Conservation (phyloP, 2,797 vertebrate genomes). For the Halcyon smyrnensis region DNA sequence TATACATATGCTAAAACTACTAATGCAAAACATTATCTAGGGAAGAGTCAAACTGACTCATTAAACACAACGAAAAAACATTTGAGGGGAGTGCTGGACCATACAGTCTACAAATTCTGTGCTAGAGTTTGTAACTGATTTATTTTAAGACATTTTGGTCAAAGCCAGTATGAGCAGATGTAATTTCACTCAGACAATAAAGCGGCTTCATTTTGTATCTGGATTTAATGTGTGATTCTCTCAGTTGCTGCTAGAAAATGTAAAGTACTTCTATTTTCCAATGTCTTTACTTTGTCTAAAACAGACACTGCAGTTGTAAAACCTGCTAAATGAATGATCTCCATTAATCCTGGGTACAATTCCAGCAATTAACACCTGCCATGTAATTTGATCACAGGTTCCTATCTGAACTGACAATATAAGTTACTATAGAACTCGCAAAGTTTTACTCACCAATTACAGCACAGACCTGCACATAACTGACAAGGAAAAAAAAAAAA, state of each 20-base stretch:
- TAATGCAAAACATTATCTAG: neutral
- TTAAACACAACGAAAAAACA: neutral
- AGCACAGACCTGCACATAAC: neutral
- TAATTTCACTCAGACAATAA: neutral
- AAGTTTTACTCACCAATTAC: neutral
- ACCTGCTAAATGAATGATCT: neutral
- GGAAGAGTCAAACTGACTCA: neutral
- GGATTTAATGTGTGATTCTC: neutral
- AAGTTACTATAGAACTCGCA: neutral
- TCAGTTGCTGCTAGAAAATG: neutral
- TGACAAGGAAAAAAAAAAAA: neutral
- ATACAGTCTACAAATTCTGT: neutral
- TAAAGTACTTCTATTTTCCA: neutral
- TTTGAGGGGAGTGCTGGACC: neutral
- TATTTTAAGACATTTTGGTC: neutral
- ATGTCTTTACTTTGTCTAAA: neutral
- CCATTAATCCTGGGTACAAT: neutral
- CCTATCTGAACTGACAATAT: neutral
- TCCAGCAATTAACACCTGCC: neutral
- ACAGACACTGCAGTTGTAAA: neutral
- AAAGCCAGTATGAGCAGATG: neutral
- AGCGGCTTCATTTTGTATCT: neutral
- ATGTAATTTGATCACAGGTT: neutral
- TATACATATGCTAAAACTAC: neutral
- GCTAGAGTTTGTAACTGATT: neutral